phyloP scores from a whole-genome alignment of 2,797 vertebrate genomes.

The Ambastaia sidthimunki region DNA sequence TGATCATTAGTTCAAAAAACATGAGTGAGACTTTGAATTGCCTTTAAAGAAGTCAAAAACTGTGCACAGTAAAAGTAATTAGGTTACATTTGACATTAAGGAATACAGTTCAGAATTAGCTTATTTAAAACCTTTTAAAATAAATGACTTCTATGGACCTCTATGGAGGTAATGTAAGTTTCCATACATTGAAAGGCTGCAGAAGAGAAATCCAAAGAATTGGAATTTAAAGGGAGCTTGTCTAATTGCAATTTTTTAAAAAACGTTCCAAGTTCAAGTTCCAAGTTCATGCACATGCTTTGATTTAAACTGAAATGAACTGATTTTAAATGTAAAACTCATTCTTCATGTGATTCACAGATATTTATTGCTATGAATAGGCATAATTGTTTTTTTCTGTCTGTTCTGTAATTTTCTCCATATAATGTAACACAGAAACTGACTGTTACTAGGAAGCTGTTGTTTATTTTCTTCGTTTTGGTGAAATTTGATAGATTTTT shows the following conservation, averaged over 20 bases:
- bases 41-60: not conserved
- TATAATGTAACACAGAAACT: not conserved
- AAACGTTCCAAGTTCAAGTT: not conserved
- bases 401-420: not conserved
- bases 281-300: slow-evolving; percentile 17
- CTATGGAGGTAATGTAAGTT: not conserved
- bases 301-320: slow-evolving; percentile 19
- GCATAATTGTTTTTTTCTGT: not conserved
- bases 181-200: not conserved
- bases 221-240: not conserved
- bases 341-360: not conserved
- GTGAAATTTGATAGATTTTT: not conserved
- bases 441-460: not conserved
- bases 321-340: not conserved
- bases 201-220: not conserved
- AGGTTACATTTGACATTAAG: too few relatives aligned
- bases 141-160: not conserved
- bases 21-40: not conserved
- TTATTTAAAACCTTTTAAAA: not conserved
- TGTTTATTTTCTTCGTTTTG: not conserved
- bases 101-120: not conserved
- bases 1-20: not conserved
- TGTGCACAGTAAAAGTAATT: not conserved
- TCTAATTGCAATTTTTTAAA: not conserved
- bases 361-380: not conserved